phyloP scores from a whole-genome alignment of 2,797 vertebrate genomes.

The Philypnodon macrostomus region DNA sequence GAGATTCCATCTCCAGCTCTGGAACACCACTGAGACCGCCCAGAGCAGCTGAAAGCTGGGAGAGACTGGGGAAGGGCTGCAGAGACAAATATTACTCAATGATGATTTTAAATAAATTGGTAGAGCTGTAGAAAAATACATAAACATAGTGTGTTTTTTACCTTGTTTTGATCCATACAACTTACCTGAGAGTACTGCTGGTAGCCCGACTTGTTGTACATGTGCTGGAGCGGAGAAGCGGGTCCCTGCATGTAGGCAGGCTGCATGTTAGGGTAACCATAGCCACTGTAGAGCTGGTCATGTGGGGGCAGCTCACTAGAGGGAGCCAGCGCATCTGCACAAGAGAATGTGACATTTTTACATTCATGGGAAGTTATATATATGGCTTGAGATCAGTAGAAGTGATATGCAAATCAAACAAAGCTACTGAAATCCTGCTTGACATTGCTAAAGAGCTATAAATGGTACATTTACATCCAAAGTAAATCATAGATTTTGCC shows the following conservation, averaged over 20 bases:
- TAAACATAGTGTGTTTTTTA: too few relatives aligned
- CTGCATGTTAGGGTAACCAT: conserved; percentile 85
- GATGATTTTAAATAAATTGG: too few relatives aligned
- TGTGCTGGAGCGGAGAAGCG: conserved; percentile 50
- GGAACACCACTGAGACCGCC: conserved; percentile 89
- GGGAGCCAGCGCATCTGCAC: conserved; percentile 80
- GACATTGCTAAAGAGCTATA: too few relatives aligned
- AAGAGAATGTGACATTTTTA: background rate
- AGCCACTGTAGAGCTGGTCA: conserved; percentile 81
- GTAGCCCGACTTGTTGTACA: conserved; percentile 55
- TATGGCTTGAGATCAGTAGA: too few relatives aligned
- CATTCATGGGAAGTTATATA: too few relatives aligned
- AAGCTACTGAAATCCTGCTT: too few relatives aligned
- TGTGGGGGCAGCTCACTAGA: conserved; percentile 72
- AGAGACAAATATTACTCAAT: background rate
- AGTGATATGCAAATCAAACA: too few relatives aligned
- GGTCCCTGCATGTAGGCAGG: conserved; percentile 82
- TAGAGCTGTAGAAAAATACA: too few relatives aligned
- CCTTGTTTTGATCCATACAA: too few relatives aligned
- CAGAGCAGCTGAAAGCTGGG: conserved; percentile 86
- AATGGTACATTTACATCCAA: too few relatives aligned
- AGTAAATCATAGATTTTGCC: too few relatives aligned
- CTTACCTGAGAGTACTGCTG: conserved; percentile 75
- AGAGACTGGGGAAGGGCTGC: conserved; percentile 86
- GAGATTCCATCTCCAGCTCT: conserved; percentile 86